Evolutionary conservation across 2,113 vertebrate species (phyloP).

Genomic region (Hyperopisus bebe): DNA sequence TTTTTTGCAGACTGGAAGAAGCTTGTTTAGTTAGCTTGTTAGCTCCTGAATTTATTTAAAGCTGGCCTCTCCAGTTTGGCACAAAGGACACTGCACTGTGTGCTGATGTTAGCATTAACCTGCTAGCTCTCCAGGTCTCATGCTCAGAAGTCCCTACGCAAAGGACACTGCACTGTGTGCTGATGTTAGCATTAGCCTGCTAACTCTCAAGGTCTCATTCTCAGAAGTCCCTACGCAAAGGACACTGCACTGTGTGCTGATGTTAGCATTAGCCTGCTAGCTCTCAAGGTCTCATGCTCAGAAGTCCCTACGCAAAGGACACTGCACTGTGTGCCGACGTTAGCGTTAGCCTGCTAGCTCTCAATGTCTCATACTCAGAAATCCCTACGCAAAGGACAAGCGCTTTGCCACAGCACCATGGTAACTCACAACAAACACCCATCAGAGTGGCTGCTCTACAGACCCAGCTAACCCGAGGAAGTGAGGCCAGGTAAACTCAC

Average conservation of each 20-base stretch:
- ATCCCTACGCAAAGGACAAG: neutral
- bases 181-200: too few relatives aligned
- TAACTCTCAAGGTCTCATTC: neutral
- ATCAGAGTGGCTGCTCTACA: constrained; percentile 26
- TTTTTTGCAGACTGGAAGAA: constrained; percentile 30
- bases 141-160: neutral
- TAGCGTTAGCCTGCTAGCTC: neutral
- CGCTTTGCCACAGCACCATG: constrained; percentile 35
- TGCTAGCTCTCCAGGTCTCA: neutral
- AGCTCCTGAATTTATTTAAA: neutral
- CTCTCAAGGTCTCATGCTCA: neutral
- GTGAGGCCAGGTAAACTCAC: constrained; percentile 2
- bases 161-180: neutral
- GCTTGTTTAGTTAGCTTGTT: neutral
- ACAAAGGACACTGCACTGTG: neutral
- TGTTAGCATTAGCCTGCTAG: too few relatives aligned
- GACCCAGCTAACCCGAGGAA: constrained; percentile 38
- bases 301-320: neutral
- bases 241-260: neutral
- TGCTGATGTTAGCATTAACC: too few relatives aligned
- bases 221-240: neutral
- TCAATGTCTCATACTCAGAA: neutral
- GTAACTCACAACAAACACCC: constrained; percentile 58
- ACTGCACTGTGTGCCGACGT: neutral
- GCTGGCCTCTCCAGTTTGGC: neutral